phyloP scores from a whole-genome alignment of 2,797 vertebrate species.

The Sebastes flavidus region DNA sequence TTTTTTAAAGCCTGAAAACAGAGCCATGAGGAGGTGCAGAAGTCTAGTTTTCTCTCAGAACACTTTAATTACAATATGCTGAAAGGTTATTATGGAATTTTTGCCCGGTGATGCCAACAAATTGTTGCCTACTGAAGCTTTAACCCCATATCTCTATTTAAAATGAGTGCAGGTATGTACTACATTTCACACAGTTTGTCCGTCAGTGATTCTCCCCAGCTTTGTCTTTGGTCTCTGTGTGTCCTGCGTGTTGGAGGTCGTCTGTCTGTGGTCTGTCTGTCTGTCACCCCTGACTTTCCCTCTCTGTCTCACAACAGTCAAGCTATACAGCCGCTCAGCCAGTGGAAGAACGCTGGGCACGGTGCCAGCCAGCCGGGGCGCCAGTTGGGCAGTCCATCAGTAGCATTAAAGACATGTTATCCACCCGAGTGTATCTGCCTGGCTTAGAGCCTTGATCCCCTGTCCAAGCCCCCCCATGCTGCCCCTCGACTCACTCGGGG shows the following conservation, averaged over 20 bases:
- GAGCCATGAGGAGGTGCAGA: too few species aligned
- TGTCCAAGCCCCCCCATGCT: slow-evolving; percentile 42
- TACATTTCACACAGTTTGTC: not conserved
- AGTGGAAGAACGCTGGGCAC: slow-evolving; percentile 62
- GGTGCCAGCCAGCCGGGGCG: slow-evolving; percentile 68
- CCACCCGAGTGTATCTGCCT: slow-evolving; percentile 67
- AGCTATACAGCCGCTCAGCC: slow-evolving; percentile 52
- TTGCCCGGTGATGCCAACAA: too few species aligned
- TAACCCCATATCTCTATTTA: not conserved
- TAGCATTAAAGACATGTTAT: slow-evolving; percentile 75
- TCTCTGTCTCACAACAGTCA: slow-evolving; percentile 46
- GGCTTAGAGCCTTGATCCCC: slow-evolving; percentile 70
- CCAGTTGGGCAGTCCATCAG: slow-evolving; percentile 76
- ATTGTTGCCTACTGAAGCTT: not conserved
- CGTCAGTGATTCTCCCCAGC: slow-evolving; percentile 9
- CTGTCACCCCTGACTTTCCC: slow-evolving; percentile 56
- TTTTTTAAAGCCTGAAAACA: too few species aligned
- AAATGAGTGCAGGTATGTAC: not conserved
- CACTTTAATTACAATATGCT: not conserved
- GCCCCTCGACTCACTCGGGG: slow-evolving; percentile 45
- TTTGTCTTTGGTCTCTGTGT: slow-evolving; percentile 22
- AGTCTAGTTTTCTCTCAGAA: too few species aligned
- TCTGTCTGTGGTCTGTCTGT: slow-evolving; percentile 5
- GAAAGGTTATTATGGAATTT: too few species aligned
- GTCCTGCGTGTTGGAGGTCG: not conserved